Percentiles rank a stretch among this genome's conserved stretches.
Evolutionary conservation across 2,113 vertebrate genomes (phyloP).

Genomic region (Numida meleagris): DNA sequence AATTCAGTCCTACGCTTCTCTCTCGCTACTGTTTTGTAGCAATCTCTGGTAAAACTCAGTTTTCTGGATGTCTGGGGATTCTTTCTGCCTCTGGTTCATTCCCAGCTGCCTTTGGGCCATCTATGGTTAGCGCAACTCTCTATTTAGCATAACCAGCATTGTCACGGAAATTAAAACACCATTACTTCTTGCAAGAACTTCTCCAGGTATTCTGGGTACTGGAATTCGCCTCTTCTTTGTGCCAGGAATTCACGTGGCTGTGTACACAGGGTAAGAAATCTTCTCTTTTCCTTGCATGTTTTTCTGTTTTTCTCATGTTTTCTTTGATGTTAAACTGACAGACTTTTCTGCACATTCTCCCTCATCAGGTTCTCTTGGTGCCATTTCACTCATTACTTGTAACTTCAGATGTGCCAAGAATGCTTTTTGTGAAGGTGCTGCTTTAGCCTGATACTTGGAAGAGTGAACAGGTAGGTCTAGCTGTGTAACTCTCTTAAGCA

Average conservation of each 20-base stretch:
- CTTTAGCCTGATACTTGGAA: not conserved
- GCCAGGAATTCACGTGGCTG: not conserved
- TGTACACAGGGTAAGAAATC: constrained; percentile 35
- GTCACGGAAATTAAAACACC: not conserved
- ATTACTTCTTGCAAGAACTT: not conserved
- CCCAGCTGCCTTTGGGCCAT: not conserved
- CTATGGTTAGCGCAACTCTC: not conserved
- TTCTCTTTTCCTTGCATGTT: not conserved
- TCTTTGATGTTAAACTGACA: constrained; percentile 12
- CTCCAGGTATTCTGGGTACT: not conserved
- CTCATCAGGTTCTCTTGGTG: not conserved
- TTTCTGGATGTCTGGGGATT: not conserved
- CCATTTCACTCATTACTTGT: not conserved
- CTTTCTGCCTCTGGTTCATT: not conserved
- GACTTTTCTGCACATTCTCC: not conserved
- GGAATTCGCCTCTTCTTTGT: not conserved
- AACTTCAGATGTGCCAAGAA: not conserved
- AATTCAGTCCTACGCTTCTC: not conserved
- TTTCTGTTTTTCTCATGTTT: not conserved
- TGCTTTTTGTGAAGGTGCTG: not conserved
- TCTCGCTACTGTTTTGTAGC: not conserved
- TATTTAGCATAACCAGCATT: not conserved
- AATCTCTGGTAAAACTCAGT: not conserved
- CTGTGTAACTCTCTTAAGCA: not conserved
- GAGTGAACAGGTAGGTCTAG: not conserved